Conservation (phyloP, 2,797 vertebrate genomes). For the Pangasius larnaudii region DNA sequence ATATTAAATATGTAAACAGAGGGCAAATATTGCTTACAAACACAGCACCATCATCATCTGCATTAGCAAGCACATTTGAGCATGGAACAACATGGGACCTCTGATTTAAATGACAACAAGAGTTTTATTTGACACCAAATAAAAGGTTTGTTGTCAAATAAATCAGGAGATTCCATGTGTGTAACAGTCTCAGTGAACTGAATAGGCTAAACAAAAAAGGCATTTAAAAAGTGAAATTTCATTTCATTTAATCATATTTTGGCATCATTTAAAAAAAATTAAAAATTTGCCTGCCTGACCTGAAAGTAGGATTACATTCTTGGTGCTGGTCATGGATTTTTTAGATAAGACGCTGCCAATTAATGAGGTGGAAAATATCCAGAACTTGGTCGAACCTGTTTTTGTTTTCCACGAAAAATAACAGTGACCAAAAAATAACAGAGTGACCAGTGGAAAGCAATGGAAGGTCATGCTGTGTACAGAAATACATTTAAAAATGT, state of each 20-base stretch:
- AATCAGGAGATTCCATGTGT: slow-evolving; percentile 49
- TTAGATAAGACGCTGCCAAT: slow-evolving; percentile 47
- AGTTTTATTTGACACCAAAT: slow-evolving; percentile 52
- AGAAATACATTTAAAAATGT: neutral
- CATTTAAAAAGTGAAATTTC: neutral
- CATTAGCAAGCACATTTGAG: slow-evolving; percentile 24
- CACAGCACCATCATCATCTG: slow-evolving; percentile 31
- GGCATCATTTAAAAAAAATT: neutral
- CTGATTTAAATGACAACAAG: slow-evolving; percentile 51
- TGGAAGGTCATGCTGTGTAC: slow-evolving; percentile 30
- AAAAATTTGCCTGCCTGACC: slow-evolving; percentile 6
- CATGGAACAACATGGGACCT: slow-evolving; percentile 39
- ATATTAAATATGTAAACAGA: slow-evolving; percentile 3
- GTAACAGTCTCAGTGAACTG: slow-evolving; percentile 35
- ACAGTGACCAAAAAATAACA: slow-evolving; percentile 52
- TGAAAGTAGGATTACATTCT: slow-evolving; percentile 56
- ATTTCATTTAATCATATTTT: neutral
- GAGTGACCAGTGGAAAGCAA: slow-evolving; percentile 43
- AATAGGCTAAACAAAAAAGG: neutral
- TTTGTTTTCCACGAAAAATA: slow-evolving; percentile 60
- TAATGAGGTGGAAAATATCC: slow-evolving; percentile 62
- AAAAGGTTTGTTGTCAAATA: slow-evolving; percentile 52
- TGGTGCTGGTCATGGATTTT: slow-evolving; percentile 57
- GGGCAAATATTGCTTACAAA: slow-evolving; percentile 36
- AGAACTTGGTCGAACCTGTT: slow-evolving; percentile 58